Evolutionary conservation across 2,888 invertebrate genomes (phyloP), one percentile per base, ranked within the genome.

Genomic region (Drosophila paracracens): DNA sequence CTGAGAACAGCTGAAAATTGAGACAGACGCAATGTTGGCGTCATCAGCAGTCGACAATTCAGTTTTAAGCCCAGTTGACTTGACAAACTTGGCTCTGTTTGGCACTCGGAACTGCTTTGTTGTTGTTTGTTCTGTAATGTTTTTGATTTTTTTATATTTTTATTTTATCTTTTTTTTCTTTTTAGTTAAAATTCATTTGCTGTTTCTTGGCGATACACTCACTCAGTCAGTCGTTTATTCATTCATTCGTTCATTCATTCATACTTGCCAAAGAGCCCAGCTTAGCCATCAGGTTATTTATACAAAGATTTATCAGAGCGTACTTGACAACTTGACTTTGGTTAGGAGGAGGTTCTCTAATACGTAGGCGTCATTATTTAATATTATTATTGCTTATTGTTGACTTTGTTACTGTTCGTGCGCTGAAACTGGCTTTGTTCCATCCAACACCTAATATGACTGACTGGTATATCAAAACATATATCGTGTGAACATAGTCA

Each of bases 41-140:
- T 85, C 89, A 89, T 84, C 85, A 67, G 60, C 18, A 25, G 27
- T 21, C 56, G 70, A 43, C 73, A 60, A 53, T 57, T 74, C 64
- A 64, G 56, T 59, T 68, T 36, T 43, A 53, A 53, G 58, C 70
- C 54, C 69, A 71, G 62, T 75, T 70, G 82, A 69, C 63, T 84
- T 77, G 85, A 88, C 89, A 89, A 85, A 88, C 89, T 84, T 77
- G 89, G 83, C 72, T 64, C 63, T 85, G 71, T 81, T 78, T 80
- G 82, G 43, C 70, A 83, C 82, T 84, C 77, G 88, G 83, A 88
- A 85, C 78, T 72, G 74, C 83, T 73, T 87, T 83, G 70, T 50
- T 83, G 70, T 67, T 46, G 46, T 46, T 46, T 46, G 66, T 61
- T 75, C 80, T 74, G 74, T 82, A 46, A 46, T 46, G 46, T 46